Base-by-base conservation (phyloP, 2,797 vertebrate genomes). In the Phataginus tricuspis region DNA sequence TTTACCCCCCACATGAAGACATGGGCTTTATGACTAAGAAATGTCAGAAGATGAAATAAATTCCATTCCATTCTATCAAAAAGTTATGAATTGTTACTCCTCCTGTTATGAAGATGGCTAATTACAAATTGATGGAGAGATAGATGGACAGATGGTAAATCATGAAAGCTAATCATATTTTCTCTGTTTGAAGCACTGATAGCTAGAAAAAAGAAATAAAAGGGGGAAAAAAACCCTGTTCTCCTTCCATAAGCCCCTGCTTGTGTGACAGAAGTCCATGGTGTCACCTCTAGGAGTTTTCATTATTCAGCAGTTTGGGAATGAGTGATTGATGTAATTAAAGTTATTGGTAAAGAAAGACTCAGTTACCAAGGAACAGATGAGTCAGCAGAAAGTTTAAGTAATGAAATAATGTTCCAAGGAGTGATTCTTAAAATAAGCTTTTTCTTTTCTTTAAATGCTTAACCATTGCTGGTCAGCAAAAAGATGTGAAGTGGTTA, bases 361-460 rank as follows among this genome's bases (percentile, higher is more conserved):
- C 59, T 96, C 96, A 39, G 97, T 96, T 92, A 96, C 88, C 84
- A 63, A 66, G 64, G 88, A 84, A 80, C 61, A 51, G 87, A 97
- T 97, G 96, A 97, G 93, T 97, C 97, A 97, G 97, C 96, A 97
- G 64, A 83, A 72, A 95, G 93, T 88, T 91, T 90, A 94, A 96
- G 95, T 97, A 97, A 98, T 97, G 93, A 96, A 97, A 98, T 96
- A 94, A 95, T 95, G 95, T 96, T 95, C 80, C 45, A 49, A 98
- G 97, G 93, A 85, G 79, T 94, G 95, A 98, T 98, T 99, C 98
- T 98, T 98, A 98, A 98, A 98, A 98, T 98, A 98, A 98, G 97
- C 98, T 98, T 34, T 66, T 86, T 93, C 45, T 71, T 88, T 77
- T 68, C 82, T 64, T 68, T 85, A 69, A 39, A 63, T 87, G 45